A percentile compares a stretch with the other conserved stretches of the same genome.
These are phyloP conservation scores for Andrena flavipes DNA, from an alignment of 2,888 invertebrate genomes.

Conservation along the genomic window DNA sequence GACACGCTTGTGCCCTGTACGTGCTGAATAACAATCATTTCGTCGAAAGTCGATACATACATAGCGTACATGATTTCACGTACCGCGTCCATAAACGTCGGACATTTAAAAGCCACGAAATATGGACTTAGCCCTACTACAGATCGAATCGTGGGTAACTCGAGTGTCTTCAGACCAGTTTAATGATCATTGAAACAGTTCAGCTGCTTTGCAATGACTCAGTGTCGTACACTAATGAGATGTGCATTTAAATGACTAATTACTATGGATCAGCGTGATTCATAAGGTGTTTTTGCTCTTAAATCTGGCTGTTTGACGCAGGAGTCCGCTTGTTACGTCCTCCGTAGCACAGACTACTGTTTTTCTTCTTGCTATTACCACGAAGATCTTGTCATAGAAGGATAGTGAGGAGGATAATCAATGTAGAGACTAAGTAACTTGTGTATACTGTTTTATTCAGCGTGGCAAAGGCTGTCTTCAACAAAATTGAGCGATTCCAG, in stretches of 20 bases:
- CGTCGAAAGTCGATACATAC: conserved; percentile 21
- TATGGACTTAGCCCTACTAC: neutral
- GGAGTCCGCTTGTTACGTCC: neutral
- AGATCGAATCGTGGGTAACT: too few relatives aligned
- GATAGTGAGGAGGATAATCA: neutral
- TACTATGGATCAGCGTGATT: conserved; percentile 1
- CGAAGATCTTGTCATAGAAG: neutral
- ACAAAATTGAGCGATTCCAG: neutral
- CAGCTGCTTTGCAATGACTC: neutral
- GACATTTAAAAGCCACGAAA: neutral
- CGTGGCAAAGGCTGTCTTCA: neutral
- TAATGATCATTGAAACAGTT: neutral
- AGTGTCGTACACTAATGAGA: neutral
- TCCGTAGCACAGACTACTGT: neutral
- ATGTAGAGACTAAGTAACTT: neutral
- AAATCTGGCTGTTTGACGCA: neutral
- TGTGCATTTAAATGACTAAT: neutral
- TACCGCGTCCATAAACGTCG: neutral
- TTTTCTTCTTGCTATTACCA: neutral
- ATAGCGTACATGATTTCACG: neutral
- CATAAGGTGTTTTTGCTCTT: neutral
- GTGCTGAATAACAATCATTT: conserved; percentile 67
- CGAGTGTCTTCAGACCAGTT: neutral
- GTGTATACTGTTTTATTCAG: neutral
- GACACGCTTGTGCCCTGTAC: conserved; percentile 66